Evolutionary conservation across 2,113 vertebrate genomes (phyloP).

Genomic region (Sinocyclocheilus rhinocerous): DNA sequence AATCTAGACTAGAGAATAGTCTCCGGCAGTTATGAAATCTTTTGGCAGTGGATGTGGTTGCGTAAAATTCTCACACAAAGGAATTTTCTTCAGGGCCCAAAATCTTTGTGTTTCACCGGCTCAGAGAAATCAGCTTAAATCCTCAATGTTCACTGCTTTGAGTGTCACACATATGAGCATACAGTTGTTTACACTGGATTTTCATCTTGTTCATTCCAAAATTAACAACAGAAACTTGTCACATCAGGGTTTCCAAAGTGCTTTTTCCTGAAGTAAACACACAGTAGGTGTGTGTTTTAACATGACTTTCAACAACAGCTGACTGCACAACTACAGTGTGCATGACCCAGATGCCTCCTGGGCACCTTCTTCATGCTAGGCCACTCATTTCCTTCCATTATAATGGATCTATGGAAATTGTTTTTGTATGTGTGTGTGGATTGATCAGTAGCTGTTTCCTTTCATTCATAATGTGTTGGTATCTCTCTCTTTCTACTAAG

Average conservation of each 20-base stretch:
- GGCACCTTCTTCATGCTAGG: not conserved
- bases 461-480: not conserved
- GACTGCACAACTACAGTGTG: not conserved
- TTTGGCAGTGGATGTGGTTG: not conserved
- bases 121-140: constrained; percentile 7
- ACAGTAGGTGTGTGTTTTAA: constrained; percentile 1
- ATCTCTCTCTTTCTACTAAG: not conserved
- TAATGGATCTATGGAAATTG: not conserved
- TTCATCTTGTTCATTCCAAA: not conserved
- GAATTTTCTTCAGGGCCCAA: constrained; percentile 24
- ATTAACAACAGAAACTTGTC: not conserved
- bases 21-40: not conserved
- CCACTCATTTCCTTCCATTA: constrained; percentile 18
- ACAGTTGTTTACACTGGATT: too few species aligned
- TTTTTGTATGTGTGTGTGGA: not conserved
- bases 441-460: not conserved
- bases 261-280: constrained; percentile 1
- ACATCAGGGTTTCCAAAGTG: not conserved
- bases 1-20: not conserved
- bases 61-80: not conserved
- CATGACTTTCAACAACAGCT: constrained; percentile 7
- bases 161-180: too few species aligned
- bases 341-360: not conserved
- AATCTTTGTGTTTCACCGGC: not conserved
- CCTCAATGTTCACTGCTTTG: too few species aligned